Evolutionary conservation across 1,140 invertebrate genomes (phyloP).

Genomic region (Euura saliciscinereae): DNA sequence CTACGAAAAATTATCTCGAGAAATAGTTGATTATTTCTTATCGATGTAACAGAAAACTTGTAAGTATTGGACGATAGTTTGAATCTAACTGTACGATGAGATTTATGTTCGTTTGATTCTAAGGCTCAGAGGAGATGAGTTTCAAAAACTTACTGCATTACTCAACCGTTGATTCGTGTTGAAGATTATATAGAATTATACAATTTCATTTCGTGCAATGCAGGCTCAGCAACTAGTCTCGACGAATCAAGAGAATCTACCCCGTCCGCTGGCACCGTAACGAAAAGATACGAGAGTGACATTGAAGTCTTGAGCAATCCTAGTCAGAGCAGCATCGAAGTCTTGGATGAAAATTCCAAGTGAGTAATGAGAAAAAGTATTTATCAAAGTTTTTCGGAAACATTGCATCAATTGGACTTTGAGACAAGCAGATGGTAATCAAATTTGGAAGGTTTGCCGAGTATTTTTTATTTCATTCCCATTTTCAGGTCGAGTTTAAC

Average conservation of each 20-base stretch:
- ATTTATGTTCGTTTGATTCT: no score
- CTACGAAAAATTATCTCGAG: no score
- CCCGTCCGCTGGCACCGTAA: conserved; percentile 53
- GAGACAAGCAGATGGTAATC: conserved; percentile 31
- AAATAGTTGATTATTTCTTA: no score
- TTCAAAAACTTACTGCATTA: no score
- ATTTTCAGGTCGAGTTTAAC: conserved; percentile 44
- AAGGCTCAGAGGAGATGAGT: no score
- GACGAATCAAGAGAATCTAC: conserved; percentile 57
- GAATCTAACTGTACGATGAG: no score
- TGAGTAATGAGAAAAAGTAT: conserved; percentile 41
- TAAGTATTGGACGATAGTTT: no score
- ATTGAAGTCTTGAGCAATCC: conserved; percentile 71
- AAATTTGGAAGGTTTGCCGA: neutral
- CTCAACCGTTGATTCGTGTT: no score
- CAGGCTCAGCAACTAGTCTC: conserved; percentile 58
- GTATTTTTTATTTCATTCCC: conserved; percentile 9
- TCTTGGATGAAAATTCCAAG: conserved; percentile 62
- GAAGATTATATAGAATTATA: no score
- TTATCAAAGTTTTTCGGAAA: conserved; percentile 26
- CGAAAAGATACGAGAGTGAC: conserved; percentile 64
- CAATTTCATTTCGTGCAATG: neutral
- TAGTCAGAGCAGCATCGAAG: conserved; percentile 70
- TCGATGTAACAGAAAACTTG: no score
- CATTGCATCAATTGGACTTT: conserved; percentile 31